Conservation (phyloP, 2,797 vertebrate genomes). For the Morus bassanus region DNA sequence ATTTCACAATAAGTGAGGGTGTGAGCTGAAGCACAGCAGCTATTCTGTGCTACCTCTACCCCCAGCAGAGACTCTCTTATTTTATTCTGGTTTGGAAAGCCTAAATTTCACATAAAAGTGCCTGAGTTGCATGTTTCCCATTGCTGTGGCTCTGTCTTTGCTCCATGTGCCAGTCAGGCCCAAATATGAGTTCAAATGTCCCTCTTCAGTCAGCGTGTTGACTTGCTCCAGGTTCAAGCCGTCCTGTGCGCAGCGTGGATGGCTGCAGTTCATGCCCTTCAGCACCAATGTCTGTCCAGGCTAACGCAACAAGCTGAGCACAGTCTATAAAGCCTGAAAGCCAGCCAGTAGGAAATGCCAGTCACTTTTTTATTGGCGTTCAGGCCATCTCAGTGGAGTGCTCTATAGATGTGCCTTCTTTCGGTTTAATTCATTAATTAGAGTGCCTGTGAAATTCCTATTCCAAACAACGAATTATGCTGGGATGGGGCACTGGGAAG, state of each 20-base stretch:
- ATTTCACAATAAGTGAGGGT: neutral
- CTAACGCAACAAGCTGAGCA: neutral
- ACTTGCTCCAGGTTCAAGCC: neutral
- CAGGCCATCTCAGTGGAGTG: neutral
- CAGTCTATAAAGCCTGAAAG: neutral
- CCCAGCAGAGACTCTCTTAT: neutral
- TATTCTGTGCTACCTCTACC: neutral
- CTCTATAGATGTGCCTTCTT: neutral
- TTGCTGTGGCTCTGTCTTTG: neutral
- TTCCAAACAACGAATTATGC: neutral
- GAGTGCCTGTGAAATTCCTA: neutral
- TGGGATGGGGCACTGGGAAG: neutral
- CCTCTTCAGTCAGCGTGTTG: neutral
- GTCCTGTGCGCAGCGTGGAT: fast-evolving
- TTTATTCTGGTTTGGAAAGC: neutral
- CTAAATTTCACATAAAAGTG: neutral
- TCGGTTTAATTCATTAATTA: neutral
- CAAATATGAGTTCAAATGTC: neutral
- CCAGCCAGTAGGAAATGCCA: neutral
- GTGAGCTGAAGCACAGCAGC: slow-evolving; percentile 1
- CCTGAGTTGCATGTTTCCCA: neutral
- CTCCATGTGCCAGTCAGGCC: neutral
- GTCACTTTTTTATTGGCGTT: neutral
- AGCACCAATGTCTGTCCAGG: neutral
- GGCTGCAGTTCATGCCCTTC: neutral